These are phyloP conservation scores for Peromyscus polionotus DNA, from an alignment of 2,113 vertebrate genomes.

Conservation along the genomic window DNA sequence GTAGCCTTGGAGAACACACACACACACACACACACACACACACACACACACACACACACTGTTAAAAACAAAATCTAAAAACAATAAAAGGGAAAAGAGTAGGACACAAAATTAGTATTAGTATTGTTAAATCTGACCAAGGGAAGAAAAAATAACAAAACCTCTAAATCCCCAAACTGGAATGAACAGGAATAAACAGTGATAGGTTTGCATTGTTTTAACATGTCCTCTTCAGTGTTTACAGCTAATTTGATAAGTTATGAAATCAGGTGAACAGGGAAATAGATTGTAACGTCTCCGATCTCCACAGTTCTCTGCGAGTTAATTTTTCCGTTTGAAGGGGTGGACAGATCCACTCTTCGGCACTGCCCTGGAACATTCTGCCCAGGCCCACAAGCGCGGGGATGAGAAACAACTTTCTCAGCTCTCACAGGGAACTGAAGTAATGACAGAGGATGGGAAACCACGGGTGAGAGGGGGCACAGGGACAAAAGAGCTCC, in stretches of 20 bases:
- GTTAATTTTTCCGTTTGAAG: neutral
- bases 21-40: neutral
- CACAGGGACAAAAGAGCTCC: neutral
- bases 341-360: neutral
- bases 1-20: neutral
- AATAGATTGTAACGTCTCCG: neutral
- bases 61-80: neutral
- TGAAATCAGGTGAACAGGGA: neutral
- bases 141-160: neutral
- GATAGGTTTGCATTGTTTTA: neutral
- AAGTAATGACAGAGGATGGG: neutral
- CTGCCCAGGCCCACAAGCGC: neutral
- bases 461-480: neutral
- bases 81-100: neutral
- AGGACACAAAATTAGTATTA: neutral
- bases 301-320: neutral
- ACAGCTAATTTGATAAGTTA: conserved; percentile 31
- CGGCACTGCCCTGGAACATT: neutral
- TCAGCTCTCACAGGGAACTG: neutral
- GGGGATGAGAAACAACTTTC: neutral
- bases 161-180: neutral
- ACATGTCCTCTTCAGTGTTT: neutral
- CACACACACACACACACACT: neutral
- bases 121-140: neutral
- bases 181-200: neutral